Evolutionary conservation across 2,888 invertebrate genomes (phyloP).

Genomic region (Belgica antarctica): DNA sequence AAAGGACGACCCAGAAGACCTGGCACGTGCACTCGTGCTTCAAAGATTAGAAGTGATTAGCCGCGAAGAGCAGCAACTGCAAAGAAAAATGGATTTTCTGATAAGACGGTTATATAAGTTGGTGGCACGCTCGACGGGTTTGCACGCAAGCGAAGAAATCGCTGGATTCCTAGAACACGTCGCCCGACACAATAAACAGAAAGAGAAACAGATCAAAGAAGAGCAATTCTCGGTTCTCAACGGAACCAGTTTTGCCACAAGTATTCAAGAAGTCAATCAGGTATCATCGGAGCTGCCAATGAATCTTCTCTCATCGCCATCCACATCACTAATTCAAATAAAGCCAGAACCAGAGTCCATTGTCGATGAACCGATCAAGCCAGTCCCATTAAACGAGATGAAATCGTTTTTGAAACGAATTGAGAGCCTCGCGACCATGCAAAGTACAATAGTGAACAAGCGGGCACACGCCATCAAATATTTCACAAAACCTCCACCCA

Average conservation of each 20-base stretch:
- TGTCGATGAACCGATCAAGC: conserved; percentile 51
- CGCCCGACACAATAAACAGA: conserved; percentile 56
- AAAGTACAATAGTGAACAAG: conserved; percentile 45
- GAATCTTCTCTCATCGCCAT: conserved; percentile 32
- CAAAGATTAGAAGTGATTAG: conserved; percentile 18
- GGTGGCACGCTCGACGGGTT: conserved; percentile 72
- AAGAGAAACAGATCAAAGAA: conserved; percentile 47
- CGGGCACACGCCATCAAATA: conserved; percentile 28
- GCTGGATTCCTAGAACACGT: conserved; percentile 73
- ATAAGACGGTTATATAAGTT: conserved; percentile 71
- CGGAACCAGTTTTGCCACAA: neutral
- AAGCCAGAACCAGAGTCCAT: neutral
- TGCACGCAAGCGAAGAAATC: conserved; percentile 75
- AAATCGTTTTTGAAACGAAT: conserved; percentile 57
- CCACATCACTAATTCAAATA: conserved; percentile 30
- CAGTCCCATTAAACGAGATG: conserved; percentile 58
- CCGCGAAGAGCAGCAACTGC: conserved; percentile 61
- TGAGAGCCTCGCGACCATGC: conserved; percentile 50
- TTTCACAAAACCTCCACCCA: conserved; percentile 25
- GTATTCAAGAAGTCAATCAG: neutral
- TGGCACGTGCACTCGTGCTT: neutral
- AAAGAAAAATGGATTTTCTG: conserved; percentile 70
- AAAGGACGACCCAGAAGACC: conserved; percentile 43
- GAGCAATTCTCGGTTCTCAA: conserved; percentile 1
- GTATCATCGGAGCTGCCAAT: neutral